These are phyloP conservation scores for Lithodes maja DNA, from an alignment of 2,888 invertebrate species.

Conservation along the genomic window DNA sequence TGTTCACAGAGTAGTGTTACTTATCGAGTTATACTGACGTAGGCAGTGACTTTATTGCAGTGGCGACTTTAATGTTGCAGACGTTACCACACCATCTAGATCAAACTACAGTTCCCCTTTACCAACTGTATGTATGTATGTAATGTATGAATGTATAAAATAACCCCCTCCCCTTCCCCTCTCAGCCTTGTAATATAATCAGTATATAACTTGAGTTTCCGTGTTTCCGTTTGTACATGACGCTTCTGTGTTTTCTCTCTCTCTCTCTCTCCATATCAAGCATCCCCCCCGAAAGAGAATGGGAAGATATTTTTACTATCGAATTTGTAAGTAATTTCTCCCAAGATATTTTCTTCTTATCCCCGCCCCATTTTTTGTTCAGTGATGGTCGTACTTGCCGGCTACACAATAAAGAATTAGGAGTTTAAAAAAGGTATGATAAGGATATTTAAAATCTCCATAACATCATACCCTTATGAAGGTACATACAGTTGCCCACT, in stretches of 20 bases:
- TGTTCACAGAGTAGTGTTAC: no score
- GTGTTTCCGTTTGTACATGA: slow-evolving; percentile 15
- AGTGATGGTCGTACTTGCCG: not conserved
- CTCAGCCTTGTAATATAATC: slow-evolving; percentile 7
- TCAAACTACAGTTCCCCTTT: not conserved
- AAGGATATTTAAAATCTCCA: no score
- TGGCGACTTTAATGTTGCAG: no score
- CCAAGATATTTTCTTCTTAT: not conserved
- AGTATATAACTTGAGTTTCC: not conserved
- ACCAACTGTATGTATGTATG: not conserved
- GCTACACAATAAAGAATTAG: not conserved
- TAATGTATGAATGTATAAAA: slow-evolving; percentile 10
- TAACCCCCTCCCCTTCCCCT: not conserved
- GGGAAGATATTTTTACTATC: slow-evolving; percentile 19
- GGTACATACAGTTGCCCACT: no score
- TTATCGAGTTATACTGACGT: no score
- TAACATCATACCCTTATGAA: no score
- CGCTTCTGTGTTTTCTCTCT: slow-evolving; percentile 15
- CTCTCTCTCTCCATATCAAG: slow-evolving; percentile 14
- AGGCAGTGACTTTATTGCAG: no score
- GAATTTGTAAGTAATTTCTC: not conserved
- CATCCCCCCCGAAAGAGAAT: not conserved
- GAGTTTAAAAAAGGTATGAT: no score
- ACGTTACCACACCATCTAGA: not conserved
- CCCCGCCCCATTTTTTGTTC: not conserved